phyloP scores from a whole-genome alignment of 1,140 invertebrate genomes.

The Gonioctena quinquepunctata region DNA sequence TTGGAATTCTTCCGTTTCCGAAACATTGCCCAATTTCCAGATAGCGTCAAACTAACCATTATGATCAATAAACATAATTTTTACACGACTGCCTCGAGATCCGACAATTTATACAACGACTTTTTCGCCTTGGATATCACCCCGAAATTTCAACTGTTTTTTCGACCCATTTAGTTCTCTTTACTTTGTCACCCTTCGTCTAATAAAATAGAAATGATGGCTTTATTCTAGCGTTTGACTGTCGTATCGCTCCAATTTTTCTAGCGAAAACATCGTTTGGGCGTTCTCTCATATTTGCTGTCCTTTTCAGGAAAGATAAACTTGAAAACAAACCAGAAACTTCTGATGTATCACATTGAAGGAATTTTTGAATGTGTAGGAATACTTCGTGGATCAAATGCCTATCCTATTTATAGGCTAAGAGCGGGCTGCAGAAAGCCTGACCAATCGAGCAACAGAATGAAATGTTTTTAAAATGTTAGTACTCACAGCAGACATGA shows the following conservation, averaged over 20 bases:
- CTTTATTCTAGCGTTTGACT: neutral
- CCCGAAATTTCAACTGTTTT: conserved; percentile 1
- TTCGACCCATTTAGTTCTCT: conserved; percentile 13
- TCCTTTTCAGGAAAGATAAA: neutral
- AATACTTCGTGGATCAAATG: too few species aligned
- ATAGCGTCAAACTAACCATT: conserved; percentile 47
- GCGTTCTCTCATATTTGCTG: neutral
- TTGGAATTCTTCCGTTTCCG: conserved; percentile 44
- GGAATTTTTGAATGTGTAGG: neutral
- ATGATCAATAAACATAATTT: conserved; percentile 47
- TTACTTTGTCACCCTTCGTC: conserved; percentile 1
- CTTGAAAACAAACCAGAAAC: neutral
- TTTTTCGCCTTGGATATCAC: conserved; percentile 7
- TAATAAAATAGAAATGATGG: neutral
- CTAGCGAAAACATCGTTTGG: neutral
- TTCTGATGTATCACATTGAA: neutral
- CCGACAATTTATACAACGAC: conserved; percentile 24
- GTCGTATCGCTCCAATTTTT: neutral
- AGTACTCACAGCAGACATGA: too few species aligned
- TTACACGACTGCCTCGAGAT: conserved; percentile 6
- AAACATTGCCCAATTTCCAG: conserved; percentile 44
- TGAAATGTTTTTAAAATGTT: too few species aligned
- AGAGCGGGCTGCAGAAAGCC: too few species aligned
- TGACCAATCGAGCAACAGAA: too few species aligned
- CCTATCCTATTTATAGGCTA: too few species aligned